Base-by-base conservation (phyloP, 2,888 invertebrate genomes). In the Parnassius orleans region DNA sequence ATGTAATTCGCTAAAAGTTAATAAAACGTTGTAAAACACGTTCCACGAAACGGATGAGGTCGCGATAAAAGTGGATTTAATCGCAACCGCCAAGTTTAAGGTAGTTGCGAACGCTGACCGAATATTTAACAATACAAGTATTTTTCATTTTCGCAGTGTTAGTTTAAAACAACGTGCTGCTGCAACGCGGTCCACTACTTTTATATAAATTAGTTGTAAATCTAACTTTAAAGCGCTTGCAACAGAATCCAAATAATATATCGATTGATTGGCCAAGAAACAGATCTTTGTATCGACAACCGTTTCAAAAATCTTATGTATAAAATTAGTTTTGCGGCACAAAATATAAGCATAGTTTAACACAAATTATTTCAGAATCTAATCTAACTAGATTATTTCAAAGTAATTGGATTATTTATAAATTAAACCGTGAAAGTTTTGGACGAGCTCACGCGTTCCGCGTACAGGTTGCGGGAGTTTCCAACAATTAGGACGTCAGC, bases 31-130 rank as follows among this genome's bases (percentile, higher is more conserved):
- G 67, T 70, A 70, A 69, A 72, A 73, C 71, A 70, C 71, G 69
- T 66, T 68, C 65, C 66, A 66, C 70, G 73, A 70, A 72, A 69
- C 70, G 71, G 72, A 76, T 76, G 72, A 69, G 75, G 70, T 66
- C 66, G 68, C 65, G 73, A 70, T 71, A 68, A 73, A 76, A 75
- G 75, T 68, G 74, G 74, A 78, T 77, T 77, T 78, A 76, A 75
- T 71, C 71, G 67, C 66, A 61, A 50, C 68, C 71, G 65, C 70
- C 66, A 72, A 73, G 66, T 74, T 75, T 71, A 70, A 74, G 72
- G 73, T 69, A 72, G 69, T 65, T 69, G 69, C 67, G 70, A 66
- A 68, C 72, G 72, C 69, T 63, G 66, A 66, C 58, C 60, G 67
- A 65, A 66, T 64, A 61, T 55, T 58, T 63, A 58, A 54, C 54